phyloP scores from a whole-genome alignment of 1,140 invertebrate species.

The Orchestia grillus region DNA sequence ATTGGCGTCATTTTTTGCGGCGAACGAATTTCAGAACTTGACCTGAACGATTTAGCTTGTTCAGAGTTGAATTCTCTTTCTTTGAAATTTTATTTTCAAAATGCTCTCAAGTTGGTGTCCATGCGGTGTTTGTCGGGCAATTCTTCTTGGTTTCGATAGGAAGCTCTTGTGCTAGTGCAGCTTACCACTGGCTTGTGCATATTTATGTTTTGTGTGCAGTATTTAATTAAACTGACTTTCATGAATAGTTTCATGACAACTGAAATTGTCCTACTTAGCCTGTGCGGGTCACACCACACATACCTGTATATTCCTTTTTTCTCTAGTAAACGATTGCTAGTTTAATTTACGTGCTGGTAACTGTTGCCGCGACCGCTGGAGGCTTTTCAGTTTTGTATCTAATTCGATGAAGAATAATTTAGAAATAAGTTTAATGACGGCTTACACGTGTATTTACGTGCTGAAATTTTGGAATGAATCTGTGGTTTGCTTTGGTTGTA shows the following conservation, averaged over 20 bases:
- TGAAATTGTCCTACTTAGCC: neutral
- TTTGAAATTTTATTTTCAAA: no score
- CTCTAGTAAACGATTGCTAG: neutral
- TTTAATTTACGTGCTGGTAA: neutral
- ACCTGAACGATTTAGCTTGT: no score
- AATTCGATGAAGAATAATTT: neutral
- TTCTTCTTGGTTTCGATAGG: neutral
- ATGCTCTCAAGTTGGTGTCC: no score
- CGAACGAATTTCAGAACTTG: neutral
- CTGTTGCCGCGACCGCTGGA: no score
- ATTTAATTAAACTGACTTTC: neutral
- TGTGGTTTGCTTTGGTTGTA: neutral
- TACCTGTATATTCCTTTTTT: neutral
- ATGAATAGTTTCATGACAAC: neutral
- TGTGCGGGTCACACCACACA: neutral
- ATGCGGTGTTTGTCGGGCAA: neutral
- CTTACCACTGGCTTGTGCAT: neutral
- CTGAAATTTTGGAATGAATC: neutral
- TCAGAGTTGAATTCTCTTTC: no score
- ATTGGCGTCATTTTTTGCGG: neutral
- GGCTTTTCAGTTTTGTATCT: neutral
- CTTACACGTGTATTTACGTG: neutral
- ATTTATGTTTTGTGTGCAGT: neutral
- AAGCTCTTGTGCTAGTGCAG: neutral
- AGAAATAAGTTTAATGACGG: neutral